Evolutionary conservation across 2,113 vertebrate genomes (phyloP).

Genomic region (Oncorhynchus kisutch): DNA sequence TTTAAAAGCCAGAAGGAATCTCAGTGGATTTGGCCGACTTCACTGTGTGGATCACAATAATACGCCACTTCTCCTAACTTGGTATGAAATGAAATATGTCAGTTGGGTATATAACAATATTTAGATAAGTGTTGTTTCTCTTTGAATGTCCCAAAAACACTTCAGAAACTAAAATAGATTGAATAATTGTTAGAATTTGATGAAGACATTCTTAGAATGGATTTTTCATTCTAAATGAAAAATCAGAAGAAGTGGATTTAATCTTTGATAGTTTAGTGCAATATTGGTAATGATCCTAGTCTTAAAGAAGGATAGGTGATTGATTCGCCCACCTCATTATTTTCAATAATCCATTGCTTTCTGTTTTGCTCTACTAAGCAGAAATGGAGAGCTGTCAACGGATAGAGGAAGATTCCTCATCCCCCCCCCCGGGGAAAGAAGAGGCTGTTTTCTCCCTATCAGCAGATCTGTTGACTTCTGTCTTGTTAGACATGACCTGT

Average conservation of each 20-base stretch:
- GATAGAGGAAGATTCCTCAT: conserved; percentile 9
- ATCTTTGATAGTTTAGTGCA: background rate
- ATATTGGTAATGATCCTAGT: too few species aligned
- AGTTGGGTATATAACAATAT: conserved; percentile 30
- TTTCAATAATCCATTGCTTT: conserved; percentile 10
- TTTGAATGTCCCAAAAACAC: too few species aligned
- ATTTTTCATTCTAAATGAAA: conserved; percentile 19
- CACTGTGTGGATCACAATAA: conserved; percentile 27
- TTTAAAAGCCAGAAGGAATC: too few species aligned
- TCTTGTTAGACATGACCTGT: background rate
- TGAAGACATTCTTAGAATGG: too few species aligned
- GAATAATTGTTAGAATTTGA: background rate
- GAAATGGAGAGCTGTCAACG: background rate
- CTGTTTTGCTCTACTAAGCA: conserved; percentile 1
- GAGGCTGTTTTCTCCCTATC: background rate
- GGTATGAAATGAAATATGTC: conserved; percentile 46
- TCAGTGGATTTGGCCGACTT: conserved; percentile 4
- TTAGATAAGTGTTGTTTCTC: background rate
- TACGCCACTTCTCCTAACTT: conserved; percentile 24
- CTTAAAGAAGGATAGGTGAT: background rate
- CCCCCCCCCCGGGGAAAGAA: background rate
- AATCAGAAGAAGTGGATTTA: background rate
- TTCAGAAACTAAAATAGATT: conserved; percentile 7
- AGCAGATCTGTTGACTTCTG: conserved; percentile 14
- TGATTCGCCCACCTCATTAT: conserved; percentile 5